Evolutionary conservation across 2,888 invertebrate genomes (phyloP).

Genomic region (Acheta domesticus): DNA sequence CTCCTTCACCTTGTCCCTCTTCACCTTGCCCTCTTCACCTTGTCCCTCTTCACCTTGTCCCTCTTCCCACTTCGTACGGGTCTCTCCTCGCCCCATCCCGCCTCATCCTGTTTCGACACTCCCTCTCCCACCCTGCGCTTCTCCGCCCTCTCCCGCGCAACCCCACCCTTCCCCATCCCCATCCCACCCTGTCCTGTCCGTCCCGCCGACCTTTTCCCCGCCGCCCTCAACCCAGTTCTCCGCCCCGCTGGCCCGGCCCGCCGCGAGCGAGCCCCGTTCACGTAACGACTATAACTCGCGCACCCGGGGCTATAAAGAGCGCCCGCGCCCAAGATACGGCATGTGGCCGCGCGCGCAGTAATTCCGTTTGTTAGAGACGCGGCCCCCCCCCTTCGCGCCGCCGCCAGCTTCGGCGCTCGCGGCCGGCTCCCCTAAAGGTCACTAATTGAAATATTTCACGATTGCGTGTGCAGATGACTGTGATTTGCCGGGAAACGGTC

Average conservation of each 20-base stretch:
- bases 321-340: neutral
- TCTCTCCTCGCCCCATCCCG: too few relatives aligned
- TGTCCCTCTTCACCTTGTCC: too few relatives aligned
- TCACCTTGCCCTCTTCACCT: too few relatives aligned
- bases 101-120: too few relatives aligned
- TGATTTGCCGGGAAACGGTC: slow-evolving; percentile 5
- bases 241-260: neutral
- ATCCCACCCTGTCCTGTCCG: too few relatives aligned
- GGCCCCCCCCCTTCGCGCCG: neutral
- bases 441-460: slow-evolving; percentile 18
- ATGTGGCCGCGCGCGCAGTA: neutral
- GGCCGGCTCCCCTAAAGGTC: neutral
- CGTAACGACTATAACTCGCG: neutral
- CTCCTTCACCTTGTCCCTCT: too few relatives aligned
- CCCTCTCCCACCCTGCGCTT: too few relatives aligned
- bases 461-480: slow-evolving; percentile 8
- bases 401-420: neutral
- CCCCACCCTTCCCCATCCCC: too few relatives aligned
- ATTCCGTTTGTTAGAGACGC: slow-evolving; percentile 2
- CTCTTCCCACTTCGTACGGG: too few relatives aligned
- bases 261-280: neutral
- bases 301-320: neutral
- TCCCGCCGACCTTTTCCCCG: too few relatives aligned
- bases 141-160: too few relatives aligned
- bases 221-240: neutral